Evolutionary conservation across 2,888 invertebrate genomes (phyloP).

Genomic region (Anodontia alba): DNA sequence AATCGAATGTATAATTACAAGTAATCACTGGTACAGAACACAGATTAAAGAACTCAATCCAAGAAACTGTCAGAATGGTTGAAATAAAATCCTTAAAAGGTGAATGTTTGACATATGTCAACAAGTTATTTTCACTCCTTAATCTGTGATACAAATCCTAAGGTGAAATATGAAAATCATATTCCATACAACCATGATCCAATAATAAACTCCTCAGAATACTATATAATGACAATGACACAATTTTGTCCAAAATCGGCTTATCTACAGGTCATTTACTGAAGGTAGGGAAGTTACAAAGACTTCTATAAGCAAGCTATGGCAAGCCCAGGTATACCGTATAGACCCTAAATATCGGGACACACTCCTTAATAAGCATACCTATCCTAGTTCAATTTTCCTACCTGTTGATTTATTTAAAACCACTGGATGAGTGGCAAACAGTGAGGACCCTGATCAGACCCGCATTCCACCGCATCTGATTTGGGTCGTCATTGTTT

Average conservation of each 20-base stretch:
- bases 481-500: no score
- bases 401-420: no score
- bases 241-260: conserved; percentile 27
- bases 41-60: no score
- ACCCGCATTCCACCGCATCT: no score
- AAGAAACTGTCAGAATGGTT: not conserved
- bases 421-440: no score
- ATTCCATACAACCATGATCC: not conserved
- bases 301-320: not conserved
- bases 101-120: not conserved
- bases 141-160: not conserved
- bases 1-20: no score
- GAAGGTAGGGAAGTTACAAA: conserved; percentile 16
- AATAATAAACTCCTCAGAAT: not conserved
- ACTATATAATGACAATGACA: conserved; percentile 7
- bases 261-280: conserved; percentile 28
- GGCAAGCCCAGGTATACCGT: no score
- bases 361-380: no score
- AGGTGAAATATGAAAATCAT: not conserved
- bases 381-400: no score
- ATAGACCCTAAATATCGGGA: no score
- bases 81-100: not conserved
- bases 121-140: not conserved
- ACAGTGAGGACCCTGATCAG: no score
- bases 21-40: no score